Evolutionary conservation across 2,888 invertebrate species (phyloP).

Genomic region (Lasioglossum zephyrum): DNA sequence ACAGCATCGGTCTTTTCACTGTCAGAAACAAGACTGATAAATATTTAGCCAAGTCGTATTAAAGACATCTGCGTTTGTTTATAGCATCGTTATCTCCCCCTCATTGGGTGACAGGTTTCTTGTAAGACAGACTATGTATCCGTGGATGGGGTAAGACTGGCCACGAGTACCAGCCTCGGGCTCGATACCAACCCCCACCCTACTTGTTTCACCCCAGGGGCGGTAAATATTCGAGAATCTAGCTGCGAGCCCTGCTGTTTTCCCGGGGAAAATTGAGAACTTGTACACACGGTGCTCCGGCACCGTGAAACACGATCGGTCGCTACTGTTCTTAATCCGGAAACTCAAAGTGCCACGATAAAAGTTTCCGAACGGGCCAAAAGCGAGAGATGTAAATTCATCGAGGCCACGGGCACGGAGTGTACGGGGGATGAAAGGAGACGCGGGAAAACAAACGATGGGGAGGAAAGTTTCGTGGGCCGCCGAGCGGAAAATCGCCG

Average conservation of each 20-base stretch:
- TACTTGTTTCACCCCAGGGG: neutral
- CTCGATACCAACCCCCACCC: neutral
- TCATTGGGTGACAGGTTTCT: too few relatives aligned
- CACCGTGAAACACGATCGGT: constrained; percentile 22
- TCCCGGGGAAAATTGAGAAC: constrained; percentile 20
- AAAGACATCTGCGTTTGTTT: too few relatives aligned
- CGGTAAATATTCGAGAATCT: constrained; percentile 49
- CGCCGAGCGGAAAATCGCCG: constrained; percentile 34
- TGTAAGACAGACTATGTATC: neutral
- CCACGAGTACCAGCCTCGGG: constrained; percentile 39
- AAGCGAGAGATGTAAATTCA: constrained; percentile 34
- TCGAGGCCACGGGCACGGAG: constrained; percentile 1
- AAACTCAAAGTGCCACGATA: constrained; percentile 17
- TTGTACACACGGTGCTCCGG: constrained; percentile 4
- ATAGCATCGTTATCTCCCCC: too few relatives aligned
- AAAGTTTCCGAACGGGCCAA: constrained; percentile 24
- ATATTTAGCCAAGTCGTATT: too few relatives aligned
- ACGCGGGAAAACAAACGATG: constrained; percentile 29
- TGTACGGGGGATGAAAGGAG: constrained; percentile 11
- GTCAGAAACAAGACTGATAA: too few relatives aligned
- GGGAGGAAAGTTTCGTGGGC: constrained; percentile 35
- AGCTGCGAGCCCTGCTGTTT: neutral
- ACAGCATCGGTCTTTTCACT: too few relatives aligned
- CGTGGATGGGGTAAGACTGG: neutral
- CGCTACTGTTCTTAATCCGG: constrained; percentile 35